A percentile compares a stretch with the other conserved stretches of the same genome.
Conservation (phyloP, 1,140 invertebrate species). For the Heliconius hewitsoni region DNA sequence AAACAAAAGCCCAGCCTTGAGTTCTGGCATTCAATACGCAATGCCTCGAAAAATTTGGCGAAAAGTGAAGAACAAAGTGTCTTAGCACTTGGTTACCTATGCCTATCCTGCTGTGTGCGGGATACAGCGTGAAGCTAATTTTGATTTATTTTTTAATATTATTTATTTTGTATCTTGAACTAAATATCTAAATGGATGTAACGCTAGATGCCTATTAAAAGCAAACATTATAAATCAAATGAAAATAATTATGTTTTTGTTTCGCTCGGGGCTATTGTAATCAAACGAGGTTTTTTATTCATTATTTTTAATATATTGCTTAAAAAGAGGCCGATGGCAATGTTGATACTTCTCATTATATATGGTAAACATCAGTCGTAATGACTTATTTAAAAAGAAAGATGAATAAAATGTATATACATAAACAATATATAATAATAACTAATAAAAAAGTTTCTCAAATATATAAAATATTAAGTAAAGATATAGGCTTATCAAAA, state of each 20-base stretch:
- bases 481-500: not conserved
- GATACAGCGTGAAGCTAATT: too few species aligned
- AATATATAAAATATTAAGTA: not conserved
- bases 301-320: constrained; percentile 40
- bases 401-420: not conserved
- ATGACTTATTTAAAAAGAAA: constrained; percentile 17
- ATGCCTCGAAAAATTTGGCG: too few species aligned
- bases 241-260: constrained; percentile 38
- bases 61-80: too few species aligned
- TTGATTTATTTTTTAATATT: too few species aligned
- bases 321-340: constrained; percentile 33
- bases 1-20: too few species aligned
- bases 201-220: constrained; percentile 38
- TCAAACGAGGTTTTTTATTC: constrained; percentile 40
- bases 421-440: not conserved
- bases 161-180: constrained; percentile 18
- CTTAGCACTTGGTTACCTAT: too few species aligned
- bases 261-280: constrained; percentile 38
- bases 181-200: constrained; percentile 27
- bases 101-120: too few species aligned
- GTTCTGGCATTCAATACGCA: too few species aligned
- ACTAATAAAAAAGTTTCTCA: not conserved
- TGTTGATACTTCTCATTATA: constrained; percentile 30
- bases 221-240: constrained; percentile 44
- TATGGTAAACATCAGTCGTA: constrained; percentile 4